Evolutionary conservation across 2,888 invertebrate genomes (phyloP).

Genomic region (Cyclophora punctaria): DNA sequence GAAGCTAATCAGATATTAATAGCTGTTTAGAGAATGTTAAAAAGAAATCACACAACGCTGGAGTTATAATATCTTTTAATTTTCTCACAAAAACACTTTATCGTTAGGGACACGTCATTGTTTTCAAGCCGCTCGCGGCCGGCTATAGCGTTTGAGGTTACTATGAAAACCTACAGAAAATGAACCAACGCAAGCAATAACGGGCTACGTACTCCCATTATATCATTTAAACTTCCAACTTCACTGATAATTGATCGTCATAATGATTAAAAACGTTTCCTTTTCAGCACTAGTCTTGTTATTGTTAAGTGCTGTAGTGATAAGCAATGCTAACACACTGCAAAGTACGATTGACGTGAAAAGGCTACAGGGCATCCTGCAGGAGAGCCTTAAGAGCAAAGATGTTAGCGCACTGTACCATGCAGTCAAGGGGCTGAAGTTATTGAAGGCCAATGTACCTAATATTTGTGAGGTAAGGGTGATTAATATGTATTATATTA

Average conservation of each 20-base stretch:
- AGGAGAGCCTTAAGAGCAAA: slow-evolving; percentile 68
- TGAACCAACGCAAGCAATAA: background rate
- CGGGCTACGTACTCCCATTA: no score
- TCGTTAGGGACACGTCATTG: slow-evolving; percentile 51
- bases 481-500: no score
- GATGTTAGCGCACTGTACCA: slow-evolving; percentile 82
- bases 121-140: slow-evolving; percentile 22
- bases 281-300: slow-evolving; percentile 42
- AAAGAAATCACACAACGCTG: no score
- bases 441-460: slow-evolving; percentile 77
- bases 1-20: background rate
- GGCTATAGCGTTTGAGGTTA: slow-evolving; percentile 23
- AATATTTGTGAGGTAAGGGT: slow-evolving; percentile 75
- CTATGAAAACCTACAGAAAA: slow-evolving; percentile 1
- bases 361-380: slow-evolving; percentile 51
- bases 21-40: no score
- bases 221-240: background rate
- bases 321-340: slow-evolving; percentile 46
- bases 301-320: slow-evolving; percentile 36
- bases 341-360: slow-evolving; percentile 59
- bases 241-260: slow-evolving; percentile 2
- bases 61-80: no score
- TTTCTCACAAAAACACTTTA: background rate
- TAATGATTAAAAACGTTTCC: slow-evolving; percentile 4
- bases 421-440: slow-evolving; percentile 81